Evolutionary conservation across 2,113 vertebrate species (phyloP), one percentile per base, ranked within the genome.

Genomic region (Gopherus flavomarginatus): DNA sequence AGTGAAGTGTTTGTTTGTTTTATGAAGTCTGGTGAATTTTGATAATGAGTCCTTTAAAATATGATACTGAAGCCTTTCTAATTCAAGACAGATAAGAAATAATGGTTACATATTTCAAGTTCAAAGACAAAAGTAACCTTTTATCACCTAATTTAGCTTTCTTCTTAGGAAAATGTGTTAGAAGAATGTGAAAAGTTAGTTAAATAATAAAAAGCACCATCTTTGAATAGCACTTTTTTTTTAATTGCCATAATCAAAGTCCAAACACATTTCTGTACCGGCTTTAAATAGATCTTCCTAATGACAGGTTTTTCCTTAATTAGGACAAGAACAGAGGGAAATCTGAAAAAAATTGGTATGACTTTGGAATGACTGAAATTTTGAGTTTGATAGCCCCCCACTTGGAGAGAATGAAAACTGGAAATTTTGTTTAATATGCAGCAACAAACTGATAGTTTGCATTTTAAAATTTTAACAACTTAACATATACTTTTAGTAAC

Each of bases 91-190:
- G 98, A 97, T 97, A 98, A 97, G 97, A 93, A 97, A 97, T 97
- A 97, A 96, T 94, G 94, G 97, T 96, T 97, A 97, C 75, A 86
- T 95, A 96, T 98, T 98, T 97, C 97, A 98, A 81, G 93, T 95
- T 97, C 95, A 97, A 94, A 97, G 96, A 95, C 96, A 98, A 98
- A 98, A 97, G 91, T 97, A 98, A 98, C 98, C 97, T 97, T 98
- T 98, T 97, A 98, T 98, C 97, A 97, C 93, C 78, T 96, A 97
- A 96, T 97, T 98, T 97, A 98, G 94, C 92, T 93, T 87, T 90
- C 92, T 96, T 93, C 88, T 93, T 78, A 82, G 88, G 81, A 83
- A 97, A 97, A 97, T 90, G 92, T 93, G 94, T 96, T 95, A 86
- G 93, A 94, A 95, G 83, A 98, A 97, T 92, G 83, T 83, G 86